These are phyloP conservation scores for Peromyscus leucopus DNA, from an alignment of 2,113 vertebrate species.

Conservation along the genomic window DNA sequence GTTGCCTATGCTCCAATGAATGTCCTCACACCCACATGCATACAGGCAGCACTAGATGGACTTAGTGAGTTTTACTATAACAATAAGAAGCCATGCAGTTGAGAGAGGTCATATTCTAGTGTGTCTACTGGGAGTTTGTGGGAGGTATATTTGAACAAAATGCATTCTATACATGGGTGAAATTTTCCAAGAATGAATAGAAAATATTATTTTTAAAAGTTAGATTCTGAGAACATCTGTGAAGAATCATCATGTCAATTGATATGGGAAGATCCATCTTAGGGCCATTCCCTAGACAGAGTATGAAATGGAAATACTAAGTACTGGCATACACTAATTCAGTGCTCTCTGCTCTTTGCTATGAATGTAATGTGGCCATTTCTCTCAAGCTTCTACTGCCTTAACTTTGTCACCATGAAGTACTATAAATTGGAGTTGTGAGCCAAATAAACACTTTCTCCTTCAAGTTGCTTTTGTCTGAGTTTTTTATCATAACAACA, in stretches of 20 bases:
- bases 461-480: not conserved
- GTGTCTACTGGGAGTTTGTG: not conserved
- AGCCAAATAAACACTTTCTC: not conserved
- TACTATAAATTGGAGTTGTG: not conserved
- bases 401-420: not conserved
- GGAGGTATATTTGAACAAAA: not conserved
- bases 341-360: not conserved
- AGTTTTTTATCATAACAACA: not conserved
- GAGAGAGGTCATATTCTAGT: not conserved
- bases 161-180: not conserved
- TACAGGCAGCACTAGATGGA: not conserved
- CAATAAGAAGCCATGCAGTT: not conserved
- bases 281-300: not conserved
- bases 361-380: not conserved
- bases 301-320: not conserved
- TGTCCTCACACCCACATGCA: not conserved
- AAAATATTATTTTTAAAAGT: not conserved
- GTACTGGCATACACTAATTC: not conserved
- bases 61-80: not conserved
- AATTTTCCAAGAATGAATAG: not conserved
- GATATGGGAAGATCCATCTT: not conserved
- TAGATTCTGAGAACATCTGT: not conserved
- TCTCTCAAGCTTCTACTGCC: not conserved
- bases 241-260: not conserved
- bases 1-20: not conserved